Evolutionary conservation across 2,888 invertebrate species (phyloP), one percentile per base, ranked within the genome.

Genomic region (Agrypnus murinus): DNA sequence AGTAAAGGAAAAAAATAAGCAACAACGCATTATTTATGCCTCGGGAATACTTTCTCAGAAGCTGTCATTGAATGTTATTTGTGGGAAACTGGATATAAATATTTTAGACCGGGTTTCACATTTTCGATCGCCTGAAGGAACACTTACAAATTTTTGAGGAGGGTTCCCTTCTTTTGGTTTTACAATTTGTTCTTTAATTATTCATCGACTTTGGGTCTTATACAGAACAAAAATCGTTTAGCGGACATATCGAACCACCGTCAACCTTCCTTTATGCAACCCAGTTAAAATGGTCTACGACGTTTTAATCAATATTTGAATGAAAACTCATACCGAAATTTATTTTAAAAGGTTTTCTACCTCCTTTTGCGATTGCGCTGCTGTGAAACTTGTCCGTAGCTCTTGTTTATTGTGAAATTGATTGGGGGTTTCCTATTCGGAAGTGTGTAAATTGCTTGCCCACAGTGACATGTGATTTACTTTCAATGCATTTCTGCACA

Each of bases 11-110:
- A 74, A 25, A 69, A 72, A 72, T 72, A 65, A 72, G 73, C 70
- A 66, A 65, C 59, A 63, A 71, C 73, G 71, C 68, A 77, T 75
- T 75, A 77, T 77, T 75, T 76, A 76, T 69, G 69, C 65, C 68
- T 43, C 45, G 50, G 58, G 69, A 73, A 72, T 66, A 71, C 72
- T 69, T 71, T 69, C 66, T 50, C 68, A 68, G 73, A 68, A 71
- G 65, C 71, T 74, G 74, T 72, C 74, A 72, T 72, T 74, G 75
- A 71, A 73, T 71, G 68, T 69, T 74, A 74, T 75, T 75, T 74
- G 73, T 67, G 72, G 67, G 60, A 74, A 73, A 74, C 75, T 75
- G 74, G 75, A 74, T 75, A 77, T 77, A 75, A 77, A 77, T 77
- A 77, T 76, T 76, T 74, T 75, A 77, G 71, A 69, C 65, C 72